A percentile compares a stretch with the other conserved stretches of the same genome.
These are phyloP conservation scores for Ammodramus savannarum DNA, from an alignment of 2,113 vertebrate genomes.

Conservation along the genomic window DNA sequence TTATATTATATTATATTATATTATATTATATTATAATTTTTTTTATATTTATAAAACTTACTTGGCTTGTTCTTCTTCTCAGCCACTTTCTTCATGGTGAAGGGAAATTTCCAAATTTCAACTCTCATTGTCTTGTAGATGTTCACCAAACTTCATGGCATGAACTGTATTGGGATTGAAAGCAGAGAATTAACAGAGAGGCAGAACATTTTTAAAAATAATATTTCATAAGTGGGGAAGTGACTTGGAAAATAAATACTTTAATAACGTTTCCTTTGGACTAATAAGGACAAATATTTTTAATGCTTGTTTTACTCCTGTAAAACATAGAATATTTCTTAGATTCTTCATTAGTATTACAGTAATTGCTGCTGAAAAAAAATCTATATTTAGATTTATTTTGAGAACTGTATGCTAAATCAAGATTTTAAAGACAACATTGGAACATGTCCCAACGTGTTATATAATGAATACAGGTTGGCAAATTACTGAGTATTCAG, in stretches of 20 bases:
- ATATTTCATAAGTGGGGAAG: background rate
- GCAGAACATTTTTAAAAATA: background rate
- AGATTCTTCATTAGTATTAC: background rate
- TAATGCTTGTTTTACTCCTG: background rate
- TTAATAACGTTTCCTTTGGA: background rate
- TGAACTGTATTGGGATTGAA: background rate
- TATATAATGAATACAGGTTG: background rate
- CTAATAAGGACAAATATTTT: background rate
- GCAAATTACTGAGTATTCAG: background rate
- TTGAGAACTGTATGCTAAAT: background rate
- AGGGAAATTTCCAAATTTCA: background rate
- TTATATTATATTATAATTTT: too few species aligned
- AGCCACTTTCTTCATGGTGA: background rate
- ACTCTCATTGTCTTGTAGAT: background rate
- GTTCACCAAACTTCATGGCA: background rate
- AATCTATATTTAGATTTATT: background rate
- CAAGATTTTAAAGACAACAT: background rate
- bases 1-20: too few species aligned
- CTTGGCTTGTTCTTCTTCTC: background rate
- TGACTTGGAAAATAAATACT: background rate
- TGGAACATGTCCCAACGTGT: background rate
- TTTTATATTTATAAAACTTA: too few species aligned
- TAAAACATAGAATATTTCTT: background rate
- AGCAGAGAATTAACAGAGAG: background rate
- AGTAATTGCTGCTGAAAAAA: background rate